A percentile compares a stretch with the other conserved stretches of the same genome.
Evolutionary conservation across 2,888 invertebrate species (phyloP).

Genomic region (Leucoma salicis): DNA sequence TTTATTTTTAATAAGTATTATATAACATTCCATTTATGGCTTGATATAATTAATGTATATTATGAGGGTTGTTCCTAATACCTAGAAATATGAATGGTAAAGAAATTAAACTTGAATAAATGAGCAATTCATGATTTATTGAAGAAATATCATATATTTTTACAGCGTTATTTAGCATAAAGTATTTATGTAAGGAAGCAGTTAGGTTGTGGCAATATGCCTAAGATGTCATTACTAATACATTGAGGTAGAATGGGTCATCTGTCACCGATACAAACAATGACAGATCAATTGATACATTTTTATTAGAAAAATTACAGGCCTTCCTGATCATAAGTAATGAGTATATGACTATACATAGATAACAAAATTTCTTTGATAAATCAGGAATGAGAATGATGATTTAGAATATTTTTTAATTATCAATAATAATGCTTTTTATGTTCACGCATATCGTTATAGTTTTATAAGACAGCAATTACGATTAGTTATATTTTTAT

Average conservation of each 20-base stretch:
- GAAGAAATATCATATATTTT: not conserved
- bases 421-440: slow-evolving; percentile 39
- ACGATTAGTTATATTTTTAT: slow-evolving; percentile 24
- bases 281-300: too few species aligned
- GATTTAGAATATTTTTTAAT: slow-evolving; percentile 34
- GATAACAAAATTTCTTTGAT: too few species aligned
- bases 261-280: too few species aligned
- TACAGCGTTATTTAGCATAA: not conserved
- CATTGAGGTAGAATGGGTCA: too few species aligned
- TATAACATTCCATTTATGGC: slow-evolving; percentile 55
- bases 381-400: slow-evolving; percentile 25
- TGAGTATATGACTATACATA: too few species aligned
- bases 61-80: slow-evolving; percentile 71
- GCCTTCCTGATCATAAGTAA: too few species aligned
- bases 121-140: slow-evolving; percentile 25
- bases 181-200: too few species aligned
- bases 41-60: slow-evolving; percentile 56
- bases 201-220: too few species aligned
- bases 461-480: slow-evolving; percentile 34
- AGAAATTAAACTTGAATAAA: slow-evolving; percentile 25
- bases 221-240: too few species aligned
- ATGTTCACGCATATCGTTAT: slow-evolving; percentile 34
- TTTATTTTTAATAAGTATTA: slow-evolving; percentile 50
- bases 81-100: slow-evolving; percentile 51
- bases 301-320: too few species aligned